Evolutionary conservation across 2,797 vertebrate genomes (phyloP).

Genomic region (Lepilemur ruficaudatus): DNA sequence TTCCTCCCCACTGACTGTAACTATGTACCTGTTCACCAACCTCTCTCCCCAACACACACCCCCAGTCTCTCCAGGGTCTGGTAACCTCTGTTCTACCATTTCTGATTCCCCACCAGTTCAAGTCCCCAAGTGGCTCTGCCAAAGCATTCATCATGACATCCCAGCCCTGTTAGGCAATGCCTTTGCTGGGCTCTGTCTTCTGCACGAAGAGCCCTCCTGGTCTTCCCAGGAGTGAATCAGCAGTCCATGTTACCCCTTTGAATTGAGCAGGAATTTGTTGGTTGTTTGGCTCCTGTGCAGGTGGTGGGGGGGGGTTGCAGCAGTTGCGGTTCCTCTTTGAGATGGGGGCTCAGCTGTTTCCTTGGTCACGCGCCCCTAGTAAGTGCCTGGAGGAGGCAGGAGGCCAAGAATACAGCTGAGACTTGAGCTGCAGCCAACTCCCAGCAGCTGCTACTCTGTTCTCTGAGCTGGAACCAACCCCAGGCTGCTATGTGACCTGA

Average conservation of each 20-base stretch:
- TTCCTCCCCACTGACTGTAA: not conserved
- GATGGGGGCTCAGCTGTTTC: constrained; percentile 78
- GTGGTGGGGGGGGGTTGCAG: constrained; percentile 51
- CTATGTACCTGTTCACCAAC: not conserved
- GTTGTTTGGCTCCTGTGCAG: constrained; percentile 59
- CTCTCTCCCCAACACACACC: not conserved
- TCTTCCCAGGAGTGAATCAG: not conserved
- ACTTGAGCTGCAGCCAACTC: constrained; percentile 53
- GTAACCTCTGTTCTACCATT: not conserved
- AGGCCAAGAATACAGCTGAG: constrained; percentile 72
- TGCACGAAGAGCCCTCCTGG: not conserved
- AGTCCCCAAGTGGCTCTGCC: not conserved
- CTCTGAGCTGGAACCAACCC: constrained; percentile 46
- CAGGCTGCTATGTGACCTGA: constrained; percentile 54
- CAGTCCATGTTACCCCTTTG: not conserved
- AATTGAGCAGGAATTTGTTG: not conserved
- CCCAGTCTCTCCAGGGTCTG: not conserved
- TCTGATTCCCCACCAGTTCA: not conserved
- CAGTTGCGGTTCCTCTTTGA: constrained; percentile 70
- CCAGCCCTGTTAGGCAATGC: not conserved
- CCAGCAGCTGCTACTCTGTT: constrained; percentile 72
- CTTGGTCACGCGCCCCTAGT: constrained; percentile 63
- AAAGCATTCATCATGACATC: not conserved
- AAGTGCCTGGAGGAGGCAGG: constrained; percentile 64
- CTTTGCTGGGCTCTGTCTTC: not conserved